Conservation (phyloP, 2,113 vertebrate genomes). For the Chaetura pelagica region DNA sequence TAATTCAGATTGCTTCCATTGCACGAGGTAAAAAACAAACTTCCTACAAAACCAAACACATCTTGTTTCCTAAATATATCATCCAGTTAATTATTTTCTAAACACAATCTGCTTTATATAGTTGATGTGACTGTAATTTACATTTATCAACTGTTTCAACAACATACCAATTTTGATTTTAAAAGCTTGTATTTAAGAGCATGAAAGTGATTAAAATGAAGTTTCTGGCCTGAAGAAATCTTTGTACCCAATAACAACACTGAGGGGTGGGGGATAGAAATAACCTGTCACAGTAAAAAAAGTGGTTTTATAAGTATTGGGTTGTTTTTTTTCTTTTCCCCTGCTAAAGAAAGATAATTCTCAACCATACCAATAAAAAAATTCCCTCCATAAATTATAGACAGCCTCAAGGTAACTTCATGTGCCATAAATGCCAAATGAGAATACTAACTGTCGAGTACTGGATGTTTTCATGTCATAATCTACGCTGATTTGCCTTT, state of each 20-base stretch:
- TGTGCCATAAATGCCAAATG: not conserved
- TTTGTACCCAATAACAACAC: not conserved
- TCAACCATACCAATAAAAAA: not conserved
- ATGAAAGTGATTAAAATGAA: not conserved
- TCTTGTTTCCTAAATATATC: not conserved
- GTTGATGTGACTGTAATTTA: not conserved
- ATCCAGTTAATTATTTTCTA: not conserved
- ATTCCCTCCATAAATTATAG: not conserved
- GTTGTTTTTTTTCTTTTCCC: not conserved
- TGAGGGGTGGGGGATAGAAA: not conserved
- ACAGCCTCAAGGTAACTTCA: not conserved
- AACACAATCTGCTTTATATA: not conserved
- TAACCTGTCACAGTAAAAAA: not conserved
- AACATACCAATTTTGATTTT: not conserved
- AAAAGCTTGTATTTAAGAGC: not conserved
- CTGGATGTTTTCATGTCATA: not conserved
- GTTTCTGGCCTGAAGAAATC: not conserved
- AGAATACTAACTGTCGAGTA: not conserved
- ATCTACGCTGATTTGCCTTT: not conserved
- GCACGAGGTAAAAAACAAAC: not conserved
- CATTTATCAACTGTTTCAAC: not conserved
- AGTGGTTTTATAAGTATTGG: not conserved
- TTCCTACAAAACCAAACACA: not conserved
- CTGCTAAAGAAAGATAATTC: not conserved
- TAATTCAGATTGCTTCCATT: not conserved